Evolutionary conservation across 2,797 vertebrate genomes (phyloP).

Genomic region (Sciurus vulgaris): DNA sequence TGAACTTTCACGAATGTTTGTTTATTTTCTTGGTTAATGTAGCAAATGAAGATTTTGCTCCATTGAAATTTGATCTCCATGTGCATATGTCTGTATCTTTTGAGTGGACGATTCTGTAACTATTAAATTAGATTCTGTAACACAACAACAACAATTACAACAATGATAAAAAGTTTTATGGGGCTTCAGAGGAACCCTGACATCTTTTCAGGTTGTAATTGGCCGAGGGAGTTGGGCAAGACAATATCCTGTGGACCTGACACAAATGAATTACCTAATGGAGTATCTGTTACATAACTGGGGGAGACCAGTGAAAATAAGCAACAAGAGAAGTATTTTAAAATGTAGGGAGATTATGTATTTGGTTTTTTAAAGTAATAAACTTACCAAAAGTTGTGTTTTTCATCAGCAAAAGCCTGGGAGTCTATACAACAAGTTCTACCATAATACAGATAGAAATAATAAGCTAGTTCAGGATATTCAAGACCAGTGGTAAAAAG

Average conservation of each 20-base stretch:
- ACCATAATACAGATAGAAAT: neutral
- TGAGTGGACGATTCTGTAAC: neutral
- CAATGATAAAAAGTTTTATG: no score
- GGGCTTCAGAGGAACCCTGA: neutral
- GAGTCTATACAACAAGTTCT: neutral
- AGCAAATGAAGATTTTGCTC: neutral
- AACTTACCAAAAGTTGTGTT: neutral
- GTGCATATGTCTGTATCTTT: neutral
- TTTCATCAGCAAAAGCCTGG: neutral
- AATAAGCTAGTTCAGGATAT: neutral
- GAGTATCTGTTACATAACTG: neutral
- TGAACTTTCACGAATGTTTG: neutral
- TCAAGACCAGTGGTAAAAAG: neutral
- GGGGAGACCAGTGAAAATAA: neutral
- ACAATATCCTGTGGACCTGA: neutral
- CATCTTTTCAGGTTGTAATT: neutral
- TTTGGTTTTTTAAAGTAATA: neutral
- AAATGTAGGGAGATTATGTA: neutral
- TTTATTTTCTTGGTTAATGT: neutral
- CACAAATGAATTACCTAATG: neutral
- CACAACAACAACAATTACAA: neutral
- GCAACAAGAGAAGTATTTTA: neutral
- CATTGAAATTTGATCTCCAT: neutral
- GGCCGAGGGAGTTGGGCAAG: neutral
- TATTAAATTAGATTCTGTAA: neutral